These are phyloP conservation scores for Rhinogobius similis DNA, from an alignment of 2,113 vertebrate species.

Conservation along the genomic window DNA sequence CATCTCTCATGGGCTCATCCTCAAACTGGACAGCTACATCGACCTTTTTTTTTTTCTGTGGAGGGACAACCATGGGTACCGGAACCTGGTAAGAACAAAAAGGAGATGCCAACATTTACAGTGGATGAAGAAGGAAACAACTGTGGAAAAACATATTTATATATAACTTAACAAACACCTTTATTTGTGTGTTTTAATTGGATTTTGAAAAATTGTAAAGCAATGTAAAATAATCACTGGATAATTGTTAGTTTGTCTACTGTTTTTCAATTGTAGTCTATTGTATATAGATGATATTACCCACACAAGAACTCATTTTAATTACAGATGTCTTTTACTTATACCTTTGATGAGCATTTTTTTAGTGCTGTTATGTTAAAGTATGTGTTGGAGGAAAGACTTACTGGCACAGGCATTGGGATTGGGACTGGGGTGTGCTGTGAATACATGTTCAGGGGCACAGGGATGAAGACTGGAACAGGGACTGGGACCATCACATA, in stretches of 20 bases:
- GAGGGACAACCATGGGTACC: conserved; percentile 85
- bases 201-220: too few species aligned
- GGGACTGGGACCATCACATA: conserved; percentile 88
- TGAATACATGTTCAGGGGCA: conserved; percentile 94
- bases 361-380: background rate
- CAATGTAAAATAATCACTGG: too few species aligned
- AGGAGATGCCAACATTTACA: background rate
- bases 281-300: too few species aligned
- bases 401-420: conserved; percentile 88
- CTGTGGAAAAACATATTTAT: background rate
- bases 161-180: too few species aligned
- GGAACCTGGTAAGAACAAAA: conserved; percentile 80
- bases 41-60: conserved; percentile 80
- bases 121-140: background rate
- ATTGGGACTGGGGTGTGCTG: conserved; percentile 90
- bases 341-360: too few species aligned
- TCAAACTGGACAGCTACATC: conserved; percentile 72
- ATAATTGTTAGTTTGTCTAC: too few species aligned
- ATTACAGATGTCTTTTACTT: too few species aligned
- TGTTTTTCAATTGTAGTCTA: too few species aligned
- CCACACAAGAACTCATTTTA: too few species aligned
- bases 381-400: conserved; percentile 44
- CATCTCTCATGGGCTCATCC: background rate
- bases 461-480: conserved; percentile 91
- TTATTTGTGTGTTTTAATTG: too few species aligned